Evolutionary conservation across 2,113 vertebrate genomes (phyloP), one percentile per base, ranked within the genome.

Genomic region (Natator depressus): DNA sequence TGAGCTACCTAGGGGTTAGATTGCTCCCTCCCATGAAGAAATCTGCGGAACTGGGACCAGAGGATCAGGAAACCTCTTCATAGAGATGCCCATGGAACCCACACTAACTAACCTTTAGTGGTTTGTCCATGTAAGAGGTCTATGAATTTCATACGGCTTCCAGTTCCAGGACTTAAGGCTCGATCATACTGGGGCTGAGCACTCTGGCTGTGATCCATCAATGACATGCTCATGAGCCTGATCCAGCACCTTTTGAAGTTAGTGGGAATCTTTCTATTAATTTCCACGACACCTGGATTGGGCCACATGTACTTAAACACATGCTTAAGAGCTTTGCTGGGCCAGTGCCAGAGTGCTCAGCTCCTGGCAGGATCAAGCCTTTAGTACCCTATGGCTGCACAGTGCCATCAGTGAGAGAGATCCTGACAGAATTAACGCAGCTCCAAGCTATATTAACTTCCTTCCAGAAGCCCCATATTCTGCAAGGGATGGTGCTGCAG

Each of bases 281-380:
- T 62, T 62, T 31, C 10, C 11, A 62, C 4, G 29, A 62, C 11
- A 62, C 59, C 25, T 25, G 25, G 25, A 59, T 59, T 27, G 55
- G 55, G 25, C 25, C 25, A 59, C 25, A 25, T 29, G 25, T 59
- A 59, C 8, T 31, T 62, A 93, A 87, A n/a, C 1, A 59, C 1
- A 19, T 0, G 3, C 1, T 0, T 11, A 51, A 53, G 2, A 24
- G 47, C 1, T 82, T 82, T 35, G 0, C 29, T 88, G 42, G 13
- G 8, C 80, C 1, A 1, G 10, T 82, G 46, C 0, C 13, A 72
- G 49, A 49, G 49, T 27, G 72, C 2, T 20, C 29, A 24, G 8
- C n/a, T 47, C 5, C 12, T 69, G 55, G 31, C 20, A 76, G 14
- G 22, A 54, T 19, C 22, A 75, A 91, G 75, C 1, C 3, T 79